These are phyloP conservation scores for Porites rus DNA, from an alignment of 92 coral and sea anemone species.

Conservation along the genomic window DNA sequence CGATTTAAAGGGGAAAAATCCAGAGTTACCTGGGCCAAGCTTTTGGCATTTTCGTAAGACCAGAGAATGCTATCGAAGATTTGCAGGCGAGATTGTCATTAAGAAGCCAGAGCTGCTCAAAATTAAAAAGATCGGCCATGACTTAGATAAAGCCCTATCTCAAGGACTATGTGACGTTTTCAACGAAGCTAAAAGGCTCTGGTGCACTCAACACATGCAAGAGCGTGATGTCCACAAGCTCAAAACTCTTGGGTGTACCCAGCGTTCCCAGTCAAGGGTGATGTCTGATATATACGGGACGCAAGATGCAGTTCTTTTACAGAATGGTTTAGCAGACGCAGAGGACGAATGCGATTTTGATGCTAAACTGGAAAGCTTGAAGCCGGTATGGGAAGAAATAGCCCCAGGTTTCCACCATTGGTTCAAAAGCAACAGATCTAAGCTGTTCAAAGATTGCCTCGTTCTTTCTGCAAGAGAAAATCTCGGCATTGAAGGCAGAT, in stretches of 20 bases:
- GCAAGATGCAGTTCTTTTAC: slow-evolving; percentile 56
- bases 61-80: slow-evolving; percentile 69
- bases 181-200: slow-evolving; percentile 55
- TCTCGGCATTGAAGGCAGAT: slow-evolving; percentile 54
- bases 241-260: slow-evolving; percentile 63
- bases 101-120: slow-evolving; percentile 62
- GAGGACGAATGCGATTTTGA: slow-evolving; percentile 64
- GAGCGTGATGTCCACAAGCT: slow-evolving; percentile 64
- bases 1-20: slow-evolving; percentile 52
- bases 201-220: slow-evolving; percentile 81
- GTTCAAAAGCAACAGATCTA: slow-evolving; percentile 62
- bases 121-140: slow-evolving; percentile 70
- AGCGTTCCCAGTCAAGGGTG: slow-evolving; percentile 46
- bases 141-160: slow-evolving; percentile 65
- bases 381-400: slow-evolving; percentile 62
- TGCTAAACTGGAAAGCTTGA: slow-evolving; percentile 62
- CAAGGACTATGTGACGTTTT: slow-evolving; percentile 67
- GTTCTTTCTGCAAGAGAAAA: slow-evolving; percentile 40
- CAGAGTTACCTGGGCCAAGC: slow-evolving; percentile 77
- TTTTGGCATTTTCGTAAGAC: slow-evolving; percentile 72
- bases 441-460: slow-evolving; percentile 69
- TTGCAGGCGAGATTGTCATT: slow-evolving; percentile 68
- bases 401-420: slow-evolving; percentile 61
- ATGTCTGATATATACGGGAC: slow-evolving; percentile 63
- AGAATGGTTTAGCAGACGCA: slow-evolving; percentile 69